Evolutionary conservation across 1,140 invertebrate species (phyloP).

Genomic region (Pogonognathellus flavescens): DNA sequence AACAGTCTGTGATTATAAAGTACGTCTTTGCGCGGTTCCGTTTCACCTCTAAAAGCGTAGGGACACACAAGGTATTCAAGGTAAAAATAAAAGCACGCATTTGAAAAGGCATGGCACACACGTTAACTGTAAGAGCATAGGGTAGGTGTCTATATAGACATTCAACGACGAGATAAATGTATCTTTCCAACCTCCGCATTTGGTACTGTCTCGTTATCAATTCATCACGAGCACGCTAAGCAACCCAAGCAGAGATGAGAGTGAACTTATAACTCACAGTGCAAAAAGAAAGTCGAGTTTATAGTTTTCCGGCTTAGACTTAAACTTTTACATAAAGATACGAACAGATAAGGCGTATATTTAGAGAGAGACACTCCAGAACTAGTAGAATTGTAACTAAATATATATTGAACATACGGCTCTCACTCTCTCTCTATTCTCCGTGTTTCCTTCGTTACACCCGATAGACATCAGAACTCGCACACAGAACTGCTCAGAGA

Average conservation of each 20-base stretch:
- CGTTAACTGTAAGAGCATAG: not conserved
- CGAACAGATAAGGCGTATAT: too few relatives aligned
- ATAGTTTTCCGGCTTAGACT: too few relatives aligned
- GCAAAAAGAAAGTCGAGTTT: slow-evolving; percentile 14
- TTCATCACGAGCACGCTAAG: slow-evolving; percentile 55
- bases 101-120: not conserved
- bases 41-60: not conserved
- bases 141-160: not conserved
- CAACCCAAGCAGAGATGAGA: not conserved
- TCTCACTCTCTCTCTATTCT: too few relatives aligned
- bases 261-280: not conserved
- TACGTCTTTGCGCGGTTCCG: slow-evolving; percentile 5
- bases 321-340: too few relatives aligned
- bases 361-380: too few relatives aligned
- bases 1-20: not conserved
- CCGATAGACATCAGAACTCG: slow-evolving; percentile 12
- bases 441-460: too few relatives aligned
- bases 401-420: too few relatives aligned
- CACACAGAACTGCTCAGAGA: slow-evolving; percentile 5
- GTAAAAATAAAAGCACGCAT: too few relatives aligned
- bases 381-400: too few relatives aligned
- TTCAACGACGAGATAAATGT: slow-evolving; percentile 50
- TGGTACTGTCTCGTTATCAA: slow-evolving; percentile 61
- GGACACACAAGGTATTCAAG: not conserved
- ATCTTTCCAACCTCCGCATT: slow-evolving; percentile 60